Evolutionary conservation across 2,888 invertebrate species (phyloP).

Genomic region (Aelia acuminata): DNA sequence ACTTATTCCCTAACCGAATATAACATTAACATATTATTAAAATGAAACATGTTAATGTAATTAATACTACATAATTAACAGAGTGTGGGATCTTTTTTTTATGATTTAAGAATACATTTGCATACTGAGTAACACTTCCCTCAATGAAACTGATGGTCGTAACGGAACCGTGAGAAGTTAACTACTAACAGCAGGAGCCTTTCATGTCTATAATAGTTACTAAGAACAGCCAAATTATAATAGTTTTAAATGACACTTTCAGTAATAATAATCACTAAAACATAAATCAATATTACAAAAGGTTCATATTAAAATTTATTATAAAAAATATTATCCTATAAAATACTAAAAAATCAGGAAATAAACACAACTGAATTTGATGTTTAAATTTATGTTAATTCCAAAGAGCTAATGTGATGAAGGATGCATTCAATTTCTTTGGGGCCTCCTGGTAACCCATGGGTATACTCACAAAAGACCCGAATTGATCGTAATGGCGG

Average conservation of each 20-base stretch:
- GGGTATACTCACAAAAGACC: neutral
- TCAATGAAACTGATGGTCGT: constrained; percentile 7
- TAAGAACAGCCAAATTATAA: neutral
- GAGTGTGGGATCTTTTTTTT: constrained; percentile 30
- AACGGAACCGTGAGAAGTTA: constrained; percentile 47
- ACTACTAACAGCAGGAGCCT: neutral
- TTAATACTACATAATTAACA: constrained; percentile 36
- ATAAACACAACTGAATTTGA: no score
- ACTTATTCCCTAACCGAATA: neutral
- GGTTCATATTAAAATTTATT: no score
- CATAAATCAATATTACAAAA: no score
- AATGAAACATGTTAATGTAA: constrained; percentile 6
- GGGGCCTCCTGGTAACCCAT: rapidly evolving
- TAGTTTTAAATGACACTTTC: neutral
- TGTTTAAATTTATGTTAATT: no score
- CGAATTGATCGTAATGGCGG: neutral
- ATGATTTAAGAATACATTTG: constrained; percentile 36
- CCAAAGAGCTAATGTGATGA: no score
- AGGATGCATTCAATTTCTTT: neutral
- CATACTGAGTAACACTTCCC: constrained; percentile 41
- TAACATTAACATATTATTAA: constrained; percentile 5
- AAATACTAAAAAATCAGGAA: no score
- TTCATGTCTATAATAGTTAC: constrained; percentile 2
- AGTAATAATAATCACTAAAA: no score
- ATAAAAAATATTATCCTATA: no score